Percentiles rank a stretch among this genome's conserved stretches.
phyloP scores from a whole-genome alignment of 2,113 vertebrate genomes.

The Myrmecophaga tridactyla region DNA sequence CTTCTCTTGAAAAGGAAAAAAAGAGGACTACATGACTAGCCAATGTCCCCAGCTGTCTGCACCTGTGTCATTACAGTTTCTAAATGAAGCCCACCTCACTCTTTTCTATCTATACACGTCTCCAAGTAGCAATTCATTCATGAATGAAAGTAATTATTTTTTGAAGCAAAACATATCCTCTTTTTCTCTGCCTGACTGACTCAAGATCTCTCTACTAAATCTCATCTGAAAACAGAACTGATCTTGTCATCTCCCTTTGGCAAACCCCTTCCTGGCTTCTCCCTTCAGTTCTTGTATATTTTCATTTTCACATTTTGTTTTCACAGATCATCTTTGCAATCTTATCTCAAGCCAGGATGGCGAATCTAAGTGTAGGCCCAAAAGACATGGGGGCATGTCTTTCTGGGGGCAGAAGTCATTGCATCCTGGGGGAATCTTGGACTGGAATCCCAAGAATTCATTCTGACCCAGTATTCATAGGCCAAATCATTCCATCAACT shows the following conservation, averaged over 20 bases:
- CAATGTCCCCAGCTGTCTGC: neutral
- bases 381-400: neutral
- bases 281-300: neutral
- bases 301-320: neutral
- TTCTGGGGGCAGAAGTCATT: neutral
- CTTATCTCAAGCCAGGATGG: neutral
- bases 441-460: neutral
- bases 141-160: slow-evolving; percentile 76
- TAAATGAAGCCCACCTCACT: neutral
- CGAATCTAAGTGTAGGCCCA: neutral
- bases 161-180: slow-evolving; percentile 70
- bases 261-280: neutral
- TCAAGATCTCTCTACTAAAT: slow-evolving; percentile 63
- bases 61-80: neutral
- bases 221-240: slow-evolving; percentile 56
- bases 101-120: neutral
- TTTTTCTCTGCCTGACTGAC: slow-evolving; percentile 50
- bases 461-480: neutral
- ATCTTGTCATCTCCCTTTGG: neutral
- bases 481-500: neutral
- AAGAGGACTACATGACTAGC: neutral
- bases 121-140: slow-evolving; percentile 63
- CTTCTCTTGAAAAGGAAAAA: slow-evolving; percentile 24
- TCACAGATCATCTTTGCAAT: neutral
- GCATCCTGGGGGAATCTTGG: neutral